Evolutionary conservation across 2,113 vertebrate species (phyloP).

Genomic region (Coregonus clupeaformis): DNA sequence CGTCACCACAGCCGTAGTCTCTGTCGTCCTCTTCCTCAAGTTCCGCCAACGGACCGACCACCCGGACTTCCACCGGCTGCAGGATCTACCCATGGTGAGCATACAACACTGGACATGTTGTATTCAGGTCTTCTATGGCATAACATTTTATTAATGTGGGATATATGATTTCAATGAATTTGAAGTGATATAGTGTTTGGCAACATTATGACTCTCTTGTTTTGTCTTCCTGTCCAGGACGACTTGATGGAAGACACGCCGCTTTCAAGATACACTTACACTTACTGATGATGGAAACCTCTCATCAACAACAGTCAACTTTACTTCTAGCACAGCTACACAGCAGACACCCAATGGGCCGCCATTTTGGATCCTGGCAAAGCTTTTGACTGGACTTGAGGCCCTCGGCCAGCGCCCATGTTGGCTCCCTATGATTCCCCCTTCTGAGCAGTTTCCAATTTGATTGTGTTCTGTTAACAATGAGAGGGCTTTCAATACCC

Average conservation of each 20-base stretch:
- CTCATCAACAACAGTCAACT: neutral
- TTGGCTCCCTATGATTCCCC: slow-evolving; percentile 1
- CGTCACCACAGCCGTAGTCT: slow-evolving; percentile 78
- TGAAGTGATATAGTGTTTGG: neutral
- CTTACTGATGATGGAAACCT: slow-evolving; percentile 71
- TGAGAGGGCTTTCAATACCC: neutral
- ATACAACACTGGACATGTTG: neutral
- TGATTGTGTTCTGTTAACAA: slow-evolving; percentile 7
- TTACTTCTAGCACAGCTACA: slow-evolving; percentile 22
- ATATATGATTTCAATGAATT: neutral
- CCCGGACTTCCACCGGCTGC: slow-evolving; percentile 85
- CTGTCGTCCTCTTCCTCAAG: slow-evolving; percentile 80
- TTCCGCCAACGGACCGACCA: slow-evolving; percentile 78
- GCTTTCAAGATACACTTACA: slow-evolving; percentile 84
- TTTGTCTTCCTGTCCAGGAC: slow-evolving; percentile 68
- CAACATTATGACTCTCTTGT: neutral
- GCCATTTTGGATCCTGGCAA: slow-evolving; percentile 22
- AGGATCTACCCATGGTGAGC: slow-evolving; percentile 80
- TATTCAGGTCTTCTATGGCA: neutral
- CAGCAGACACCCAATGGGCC: slow-evolving; percentile 23
- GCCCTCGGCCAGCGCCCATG: neutral
- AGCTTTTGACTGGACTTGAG: slow-evolving; percentile 11
- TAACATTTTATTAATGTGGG: neutral
- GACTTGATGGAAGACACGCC: slow-evolving; percentile 91
- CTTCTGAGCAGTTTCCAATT: slow-evolving; percentile 13